Evolutionary conservation across 2,888 invertebrate species (phyloP).

Genomic region (Sinotaia quadrata): DNA sequence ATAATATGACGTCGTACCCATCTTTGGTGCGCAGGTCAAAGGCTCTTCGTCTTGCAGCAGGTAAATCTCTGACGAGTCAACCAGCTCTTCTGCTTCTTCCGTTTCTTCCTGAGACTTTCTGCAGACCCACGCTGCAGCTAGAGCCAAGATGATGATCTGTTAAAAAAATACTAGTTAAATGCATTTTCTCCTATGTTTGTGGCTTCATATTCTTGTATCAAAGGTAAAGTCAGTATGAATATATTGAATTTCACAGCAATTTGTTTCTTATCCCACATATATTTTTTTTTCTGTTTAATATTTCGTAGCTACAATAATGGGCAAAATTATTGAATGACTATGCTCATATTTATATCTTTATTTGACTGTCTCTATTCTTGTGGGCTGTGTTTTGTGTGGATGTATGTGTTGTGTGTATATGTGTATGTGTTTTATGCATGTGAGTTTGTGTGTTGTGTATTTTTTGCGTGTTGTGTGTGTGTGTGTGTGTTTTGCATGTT

Average conservation of each 20-base stretch:
- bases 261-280: too few species aligned
- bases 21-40: slow-evolving; percentile 9
- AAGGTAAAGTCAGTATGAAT: too few species aligned
- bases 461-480: neutral
- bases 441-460: neutral
- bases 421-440: neutral
- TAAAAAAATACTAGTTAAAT: too few species aligned
- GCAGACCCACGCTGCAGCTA: slow-evolving; percentile 44
- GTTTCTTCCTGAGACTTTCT: slow-evolving; percentile 47
- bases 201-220: neutral
- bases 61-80: slow-evolving; percentile 33
- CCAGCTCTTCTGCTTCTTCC: slow-evolving; percentile 32
- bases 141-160: slow-evolving; percentile 51
- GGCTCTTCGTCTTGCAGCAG: slow-evolving; percentile 26
- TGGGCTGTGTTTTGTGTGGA: neutral
- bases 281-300: too few species aligned
- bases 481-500: slow-evolving; percentile 3
- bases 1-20: slow-evolving; percentile 26
- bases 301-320: too few species aligned
- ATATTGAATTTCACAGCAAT: too few species aligned
- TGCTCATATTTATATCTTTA: slow-evolving; percentile 6
- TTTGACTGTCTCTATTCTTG: slow-evolving; percentile 6
- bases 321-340: slow-evolving; percentile 8
- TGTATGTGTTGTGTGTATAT: neutral
- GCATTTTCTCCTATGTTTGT: neutral